Conservation (phyloP, 1,140 invertebrate genomes). For the Ditylenchus dipsaci region DNA sequence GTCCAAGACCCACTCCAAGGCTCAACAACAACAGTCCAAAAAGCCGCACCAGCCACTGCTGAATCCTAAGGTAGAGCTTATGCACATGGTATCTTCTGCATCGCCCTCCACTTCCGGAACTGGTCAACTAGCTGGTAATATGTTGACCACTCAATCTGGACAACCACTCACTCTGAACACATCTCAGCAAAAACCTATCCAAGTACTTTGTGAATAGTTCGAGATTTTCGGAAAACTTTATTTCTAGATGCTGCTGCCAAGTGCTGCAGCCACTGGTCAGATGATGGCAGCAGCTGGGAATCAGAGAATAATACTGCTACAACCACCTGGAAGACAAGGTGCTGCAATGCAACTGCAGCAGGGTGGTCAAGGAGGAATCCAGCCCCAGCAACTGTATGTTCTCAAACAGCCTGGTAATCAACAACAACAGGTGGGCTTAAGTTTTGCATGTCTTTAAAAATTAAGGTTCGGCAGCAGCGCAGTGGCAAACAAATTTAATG, state of each 20-base stretch:
- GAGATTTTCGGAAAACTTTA: not conserved
- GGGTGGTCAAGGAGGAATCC: not conserved
- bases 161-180: not conserved
- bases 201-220: not conserved
- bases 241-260: not conserved
- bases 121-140: not conserved
- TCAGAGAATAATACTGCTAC: not conserved
- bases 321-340: not conserved
- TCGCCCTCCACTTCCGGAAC: not conserved
- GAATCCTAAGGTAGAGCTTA: not conserved
- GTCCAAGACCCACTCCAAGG: constrained; percentile 1
- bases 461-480: no score
- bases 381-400: not conserved
- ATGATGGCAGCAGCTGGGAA: not conserved
- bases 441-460: no score
- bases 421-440: not conserved
- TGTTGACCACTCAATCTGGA: not conserved
- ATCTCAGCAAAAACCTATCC: not conserved
- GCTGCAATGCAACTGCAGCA: not conserved
- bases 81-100: not conserved
- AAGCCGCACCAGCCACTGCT: not conserved
- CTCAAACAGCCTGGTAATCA: not conserved
- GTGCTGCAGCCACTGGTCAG: not conserved
- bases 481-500: no score
- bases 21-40: not conserved